phyloP scores from a whole-genome alignment of 2,113 vertebrate genomes.

The Channa maculata region DNA sequence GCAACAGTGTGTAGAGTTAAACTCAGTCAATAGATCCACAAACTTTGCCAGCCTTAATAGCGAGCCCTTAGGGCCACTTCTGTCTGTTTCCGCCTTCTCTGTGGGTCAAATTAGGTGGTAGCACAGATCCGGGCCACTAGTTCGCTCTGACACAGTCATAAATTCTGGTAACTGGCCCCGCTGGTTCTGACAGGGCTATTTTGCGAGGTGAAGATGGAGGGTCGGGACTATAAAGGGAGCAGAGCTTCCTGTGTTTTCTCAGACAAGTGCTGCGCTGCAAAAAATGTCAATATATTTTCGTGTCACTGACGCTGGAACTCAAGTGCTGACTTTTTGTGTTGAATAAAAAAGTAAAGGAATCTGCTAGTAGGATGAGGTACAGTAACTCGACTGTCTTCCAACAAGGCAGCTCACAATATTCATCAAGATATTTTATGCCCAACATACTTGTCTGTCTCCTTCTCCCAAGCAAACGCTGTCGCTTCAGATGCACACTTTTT shows the following conservation, averaged over 20 bases:
- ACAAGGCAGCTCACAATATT: neutral
- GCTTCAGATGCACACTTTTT: slow-evolving; percentile 15
- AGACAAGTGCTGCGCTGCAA: slow-evolving; percentile 54
- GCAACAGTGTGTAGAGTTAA: slow-evolving; percentile 11
- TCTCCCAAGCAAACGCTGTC: neutral
- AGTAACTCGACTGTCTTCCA: slow-evolving; percentile 22
- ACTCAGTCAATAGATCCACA: slow-evolving; percentile 24
- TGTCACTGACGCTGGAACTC: neutral
- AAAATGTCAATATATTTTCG: slow-evolving; percentile 19
- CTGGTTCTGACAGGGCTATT: slow-evolving; percentile 68
- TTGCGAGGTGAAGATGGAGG: slow-evolving; percentile 64
- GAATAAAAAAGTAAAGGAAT: slow-evolving; percentile 12
- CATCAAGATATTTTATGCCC: slow-evolving; percentile 14
- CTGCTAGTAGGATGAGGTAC: slow-evolving; percentile 1
- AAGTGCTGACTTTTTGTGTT: slow-evolving; percentile 12
- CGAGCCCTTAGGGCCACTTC: slow-evolving; percentile 47
- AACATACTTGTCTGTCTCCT: neutral
- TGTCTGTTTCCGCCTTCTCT: slow-evolving; percentile 71
- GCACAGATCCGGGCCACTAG: slow-evolving; percentile 56
- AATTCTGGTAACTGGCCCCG: slow-evolving; percentile 72
- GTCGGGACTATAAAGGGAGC: slow-evolving; percentile 59
- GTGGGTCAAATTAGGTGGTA: slow-evolving; percentile 78
- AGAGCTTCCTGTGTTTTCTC: slow-evolving; percentile 61
- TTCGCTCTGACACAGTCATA: slow-evolving; percentile 73
- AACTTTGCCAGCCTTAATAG: slow-evolving; percentile 62